phyloP scores from a whole-genome alignment of 2,113 vertebrate species.

The Scatophagus argus region DNA sequence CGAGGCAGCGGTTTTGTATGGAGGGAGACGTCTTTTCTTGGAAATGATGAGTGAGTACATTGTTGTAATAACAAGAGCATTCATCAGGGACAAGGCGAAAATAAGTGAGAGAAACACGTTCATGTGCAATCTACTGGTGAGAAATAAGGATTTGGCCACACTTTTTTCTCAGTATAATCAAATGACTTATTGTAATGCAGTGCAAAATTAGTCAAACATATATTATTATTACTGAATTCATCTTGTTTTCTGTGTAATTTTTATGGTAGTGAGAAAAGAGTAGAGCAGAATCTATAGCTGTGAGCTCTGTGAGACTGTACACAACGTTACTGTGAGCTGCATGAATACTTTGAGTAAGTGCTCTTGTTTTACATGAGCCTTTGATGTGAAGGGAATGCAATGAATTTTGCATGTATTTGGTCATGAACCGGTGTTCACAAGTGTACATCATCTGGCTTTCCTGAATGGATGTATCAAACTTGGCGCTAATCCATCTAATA shows the following conservation, averaged over 20 bases:
- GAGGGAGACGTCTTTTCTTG: constrained; percentile 77
- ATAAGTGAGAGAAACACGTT: constrained; percentile 5
- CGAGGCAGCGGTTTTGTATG: constrained; percentile 21
- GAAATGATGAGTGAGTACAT: constrained; percentile 69
- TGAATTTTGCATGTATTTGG: not conserved
- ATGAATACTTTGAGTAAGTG: too few relatives aligned
- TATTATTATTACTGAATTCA: too few relatives aligned
- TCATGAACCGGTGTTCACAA: too few relatives aligned
- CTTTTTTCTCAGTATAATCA: not conserved
- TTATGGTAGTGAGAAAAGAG: not conserved
- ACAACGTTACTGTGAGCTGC: not conserved
- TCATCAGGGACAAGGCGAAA: constrained; percentile 3
- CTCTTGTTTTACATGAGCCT: too few relatives aligned
- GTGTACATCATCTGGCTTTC: not conserved
- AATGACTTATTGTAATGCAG: not conserved
- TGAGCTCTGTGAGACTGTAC: not conserved
- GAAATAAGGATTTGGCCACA: constrained; percentile 3
- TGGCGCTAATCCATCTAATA: not conserved
- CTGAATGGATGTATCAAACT: not conserved
- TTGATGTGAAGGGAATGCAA: not conserved
- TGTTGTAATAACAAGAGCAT: not conserved
- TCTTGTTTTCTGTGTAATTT: too few relatives aligned
- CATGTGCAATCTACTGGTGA: not conserved
- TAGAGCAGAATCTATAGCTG: too few relatives aligned
- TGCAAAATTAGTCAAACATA: not conserved